A percentile compares a stretch with the other conserved stretches of the same genome.
phyloP scores from a whole-genome alignment of 2,888 invertebrate species.

The Creontiades dilutus region DNA sequence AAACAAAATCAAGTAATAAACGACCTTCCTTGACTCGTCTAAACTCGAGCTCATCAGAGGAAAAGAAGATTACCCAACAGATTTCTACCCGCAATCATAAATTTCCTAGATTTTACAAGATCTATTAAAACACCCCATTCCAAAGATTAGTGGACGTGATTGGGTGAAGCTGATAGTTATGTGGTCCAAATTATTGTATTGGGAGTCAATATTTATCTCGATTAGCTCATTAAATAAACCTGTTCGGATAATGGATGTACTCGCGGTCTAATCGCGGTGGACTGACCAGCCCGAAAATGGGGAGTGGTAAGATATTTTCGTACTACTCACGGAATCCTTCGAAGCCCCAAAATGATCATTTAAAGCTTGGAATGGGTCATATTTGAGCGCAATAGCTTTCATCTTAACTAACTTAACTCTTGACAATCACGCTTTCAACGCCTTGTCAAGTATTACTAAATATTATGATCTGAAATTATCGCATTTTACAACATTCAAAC shows the following conservation, averaged over 20 bases:
- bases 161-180: neutral
- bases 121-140: constrained; percentile 20
- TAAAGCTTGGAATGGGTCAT: no score
- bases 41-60: no score
- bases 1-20: no score
- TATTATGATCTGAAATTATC: no score
- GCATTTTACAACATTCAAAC: no score
- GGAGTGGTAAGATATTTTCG: neutral
- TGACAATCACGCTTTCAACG: no score
- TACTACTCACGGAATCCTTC: no score
- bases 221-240: constrained; percentile 15
- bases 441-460: no score
- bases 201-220: neutral
- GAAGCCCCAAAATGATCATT: no score
- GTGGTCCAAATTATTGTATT: neutral
- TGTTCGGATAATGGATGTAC: neutral
- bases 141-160: constrained; percentile 5
- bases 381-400: no score
- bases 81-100: neutral
- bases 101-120: neutral
- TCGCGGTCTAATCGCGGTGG: neutral
- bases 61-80: neutral
- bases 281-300: neutral
- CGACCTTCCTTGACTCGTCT: no score
- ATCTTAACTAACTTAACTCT: no score